Conservation (phyloP, 2,113 vertebrate species). For the Atrichornis clamosus region DNA sequence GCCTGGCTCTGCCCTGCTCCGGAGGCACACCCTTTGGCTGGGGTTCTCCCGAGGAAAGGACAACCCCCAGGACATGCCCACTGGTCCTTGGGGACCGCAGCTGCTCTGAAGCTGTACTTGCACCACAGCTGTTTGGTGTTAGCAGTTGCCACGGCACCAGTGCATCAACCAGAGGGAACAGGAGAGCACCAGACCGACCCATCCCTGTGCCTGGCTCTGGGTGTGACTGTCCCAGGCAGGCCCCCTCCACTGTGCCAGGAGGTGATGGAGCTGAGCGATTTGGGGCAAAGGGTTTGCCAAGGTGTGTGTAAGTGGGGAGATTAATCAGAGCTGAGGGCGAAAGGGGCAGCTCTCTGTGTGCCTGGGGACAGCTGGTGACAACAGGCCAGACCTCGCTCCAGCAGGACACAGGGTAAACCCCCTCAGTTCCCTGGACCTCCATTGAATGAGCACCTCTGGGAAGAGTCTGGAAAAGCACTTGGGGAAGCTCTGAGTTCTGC, state of each 20-base stretch:
- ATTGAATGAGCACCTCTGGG: not conserved
- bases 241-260: not conserved
- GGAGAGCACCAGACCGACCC: not conserved
- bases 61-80: not conserved
- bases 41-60: not conserved
- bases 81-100: not conserved
- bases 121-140: not conserved
- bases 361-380: not conserved
- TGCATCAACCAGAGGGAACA: not conserved
- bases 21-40: not conserved
- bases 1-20: not conserved
- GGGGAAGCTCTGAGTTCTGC: not conserved
- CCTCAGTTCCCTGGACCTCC: not conserved
- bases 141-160: slow-evolving; percentile 50
- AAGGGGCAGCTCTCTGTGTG: not conserved
- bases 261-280: not conserved
- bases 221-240: accelerated
- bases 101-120: not conserved
- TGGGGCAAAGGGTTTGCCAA: not conserved
- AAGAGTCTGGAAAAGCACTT: not conserved
- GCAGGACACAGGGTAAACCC: not conserved
- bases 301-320: not conserved
- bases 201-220: not conserved
- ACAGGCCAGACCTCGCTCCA: not conserved
- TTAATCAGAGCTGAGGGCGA: not conserved